phyloP scores from a whole-genome alignment of 2,797 vertebrate genomes.

The Florisuga fusca region DNA sequence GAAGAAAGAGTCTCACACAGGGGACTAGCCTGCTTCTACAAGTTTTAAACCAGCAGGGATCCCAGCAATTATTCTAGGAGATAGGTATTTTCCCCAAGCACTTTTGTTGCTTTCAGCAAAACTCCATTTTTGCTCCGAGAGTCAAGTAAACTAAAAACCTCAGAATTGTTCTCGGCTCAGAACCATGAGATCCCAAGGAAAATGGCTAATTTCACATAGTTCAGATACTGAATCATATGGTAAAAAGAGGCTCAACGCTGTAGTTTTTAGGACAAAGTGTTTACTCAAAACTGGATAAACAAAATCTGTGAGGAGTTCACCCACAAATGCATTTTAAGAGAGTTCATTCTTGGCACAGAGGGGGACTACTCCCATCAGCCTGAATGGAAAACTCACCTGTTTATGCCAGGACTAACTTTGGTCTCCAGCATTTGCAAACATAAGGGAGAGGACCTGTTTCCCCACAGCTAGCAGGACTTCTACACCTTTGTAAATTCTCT shows the following conservation, averaged over 20 bases:
- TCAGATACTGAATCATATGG: conserved; percentile 28
- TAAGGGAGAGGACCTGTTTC: not conserved
- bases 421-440: conserved; percentile 6
- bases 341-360: not conserved
- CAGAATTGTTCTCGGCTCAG: conserved; percentile 7
- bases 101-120: not conserved
- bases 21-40: not conserved
- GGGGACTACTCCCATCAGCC: not conserved
- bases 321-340: conserved; percentile 3
- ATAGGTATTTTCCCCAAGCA: not conserved
- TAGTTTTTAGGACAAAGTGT: not conserved
- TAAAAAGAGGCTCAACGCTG: not conserved
- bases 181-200: not conserved
- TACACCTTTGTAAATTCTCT: not conserved
- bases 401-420: conserved; percentile 34
- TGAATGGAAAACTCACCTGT: conserved; percentile 46
- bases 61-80: not conserved
- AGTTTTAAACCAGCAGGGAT: not conserved
- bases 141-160: conserved; percentile 8
- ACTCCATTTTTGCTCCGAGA: not conserved
- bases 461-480: not conserved
- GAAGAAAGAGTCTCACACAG: not conserved
- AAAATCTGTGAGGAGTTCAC: conserved; percentile 23
- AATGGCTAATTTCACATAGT: conserved; percentile 20
- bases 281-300: conserved; percentile 34